Evolutionary conservation across 2,888 invertebrate species (phyloP), one percentile per base, ranked within the genome.

Genomic region (Psylliodes chrysocephalus): DNA sequence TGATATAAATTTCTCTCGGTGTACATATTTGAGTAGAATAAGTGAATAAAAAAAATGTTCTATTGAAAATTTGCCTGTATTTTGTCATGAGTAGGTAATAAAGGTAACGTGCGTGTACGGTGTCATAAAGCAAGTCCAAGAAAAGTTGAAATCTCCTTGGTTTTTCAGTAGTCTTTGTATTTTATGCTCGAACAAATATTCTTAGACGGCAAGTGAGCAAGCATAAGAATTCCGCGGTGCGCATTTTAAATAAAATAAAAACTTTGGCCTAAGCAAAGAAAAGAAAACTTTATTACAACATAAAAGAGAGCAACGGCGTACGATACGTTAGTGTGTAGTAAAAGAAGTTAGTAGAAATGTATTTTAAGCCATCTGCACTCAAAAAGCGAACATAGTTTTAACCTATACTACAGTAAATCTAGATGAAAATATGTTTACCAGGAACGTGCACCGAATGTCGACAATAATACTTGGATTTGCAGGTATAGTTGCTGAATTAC

Each of bases 301-400:
- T 67, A 64, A 64, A 64, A 61, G 51, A 63, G 53, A 62, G 67
- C 61, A 67, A 63, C 56, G 64, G 60, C 25, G 53, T 53, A 61
- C 57, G 60, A 67, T 61, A 62, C 55, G 62, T 63, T 63, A 52
- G 60, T 63, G 60, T 63, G 61, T 56, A 60, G 42, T 67, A 63
- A 71, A 69, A 69, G 63, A 71, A 65, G 67, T 70, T 66, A 66
- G 66, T 66, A 59, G 66, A 63, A 66, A 68, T 63, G 69, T 71
- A 71, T 69, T 71, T 71, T 72, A 68, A 72, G 68, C 68, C 71
- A 69, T 71, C 64, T 71, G 70, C 66, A 72, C 70, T 71, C 65
- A 63, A 66, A 69, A 69, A 70, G 66, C 66, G 69, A 57, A 64
- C 67, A 60, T 63, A 56, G 53, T 28, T 51, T 19, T 51, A 54